These are phyloP conservation scores for Proales similis DNA, from an alignment of 1,140 invertebrate genomes.

Conservation along the genomic window DNA sequence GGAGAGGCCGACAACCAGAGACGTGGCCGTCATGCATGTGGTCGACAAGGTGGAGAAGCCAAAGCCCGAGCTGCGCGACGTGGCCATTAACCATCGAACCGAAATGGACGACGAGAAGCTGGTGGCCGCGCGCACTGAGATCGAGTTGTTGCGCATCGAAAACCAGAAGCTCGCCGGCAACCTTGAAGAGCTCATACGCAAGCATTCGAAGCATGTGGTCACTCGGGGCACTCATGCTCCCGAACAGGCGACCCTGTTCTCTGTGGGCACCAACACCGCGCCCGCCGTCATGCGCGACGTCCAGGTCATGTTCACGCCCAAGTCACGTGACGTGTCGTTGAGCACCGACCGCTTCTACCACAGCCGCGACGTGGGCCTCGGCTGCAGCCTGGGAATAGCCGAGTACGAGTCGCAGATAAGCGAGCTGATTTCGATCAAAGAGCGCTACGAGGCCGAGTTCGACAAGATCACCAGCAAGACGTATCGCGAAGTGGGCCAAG, in stretches of 20 bases:
- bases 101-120: slow-evolving; percentile 14
- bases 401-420: neutral
- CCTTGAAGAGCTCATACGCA: slow-evolving; percentile 16
- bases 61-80: slow-evolving; percentile 27
- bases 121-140: slow-evolving; percentile 15
- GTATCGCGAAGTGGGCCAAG: slow-evolving; percentile 22
- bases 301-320: slow-evolving; percentile 34
- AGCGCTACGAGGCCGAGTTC: neutral
- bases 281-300: slow-evolving; percentile 3
- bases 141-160: slow-evolving; percentile 14
- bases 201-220: slow-evolving; percentile 36
- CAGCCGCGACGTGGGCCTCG: neutral
- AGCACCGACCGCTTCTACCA: slow-evolving; percentile 10
- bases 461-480: slow-evolving; percentile 8
- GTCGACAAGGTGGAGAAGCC: slow-evolving; percentile 19
- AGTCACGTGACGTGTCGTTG: slow-evolving; percentile 27
- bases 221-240: slow-evolving; percentile 17
- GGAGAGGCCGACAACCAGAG: slow-evolving; percentile 1
- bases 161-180: neutral
- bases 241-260: slow-evolving; percentile 7
- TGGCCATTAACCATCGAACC: slow-evolving; percentile 37
- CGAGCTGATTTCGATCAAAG: slow-evolving; percentile 17
- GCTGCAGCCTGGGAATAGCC: slow-evolving; percentile 2
- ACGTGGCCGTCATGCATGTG: slow-evolving; percentile 34
- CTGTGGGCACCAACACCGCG: slow-evolving; percentile 17